Conservation (phyloP, 2,888 invertebrate genomes). For the Caenorhabditis sp. region DNA sequence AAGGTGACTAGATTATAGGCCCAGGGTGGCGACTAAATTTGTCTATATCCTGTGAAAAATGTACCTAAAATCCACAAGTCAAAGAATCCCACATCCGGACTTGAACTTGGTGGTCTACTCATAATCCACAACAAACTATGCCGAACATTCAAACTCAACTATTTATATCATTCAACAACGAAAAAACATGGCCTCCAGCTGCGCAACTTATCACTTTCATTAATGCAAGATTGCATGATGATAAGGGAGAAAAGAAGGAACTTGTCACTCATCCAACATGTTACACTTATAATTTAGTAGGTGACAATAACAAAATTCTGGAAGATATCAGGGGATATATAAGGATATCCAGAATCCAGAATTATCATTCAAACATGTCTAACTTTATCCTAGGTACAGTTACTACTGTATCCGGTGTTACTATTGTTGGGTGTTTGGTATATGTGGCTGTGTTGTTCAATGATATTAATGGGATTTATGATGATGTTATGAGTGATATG, state of each 20-base stretch:
- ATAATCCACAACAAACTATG: too few species aligned
- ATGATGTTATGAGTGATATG: constrained; percentile 48
- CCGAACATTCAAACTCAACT: too few species aligned
- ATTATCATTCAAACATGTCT: constrained; percentile 8
- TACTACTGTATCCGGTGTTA: constrained; percentile 36
- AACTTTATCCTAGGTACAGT: constrained; percentile 35
- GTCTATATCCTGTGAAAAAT: too few species aligned
- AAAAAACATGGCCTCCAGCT: too few species aligned
- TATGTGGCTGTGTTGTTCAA: constrained; percentile 44
- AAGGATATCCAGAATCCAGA: background rate
- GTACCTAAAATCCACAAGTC: too few species aligned
- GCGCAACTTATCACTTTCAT: background rate
- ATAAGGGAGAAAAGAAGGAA: background rate
- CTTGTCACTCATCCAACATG: background rate
- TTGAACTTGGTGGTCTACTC: too few species aligned
- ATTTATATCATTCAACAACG: too few species aligned
- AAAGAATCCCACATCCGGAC: too few species aligned
- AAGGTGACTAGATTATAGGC: too few species aligned
- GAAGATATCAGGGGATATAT: background rate
- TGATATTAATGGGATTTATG: constrained; percentile 50
- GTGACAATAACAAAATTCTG: background rate
- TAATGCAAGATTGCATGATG: background rate
- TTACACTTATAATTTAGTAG: constrained; percentile 1
- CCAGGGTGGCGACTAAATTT: too few species aligned
- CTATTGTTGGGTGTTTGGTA: constrained; percentile 43